Base-by-base conservation (phyloP, 2,113 vertebrate genomes). In the Amblyopsis rosae region DNA sequence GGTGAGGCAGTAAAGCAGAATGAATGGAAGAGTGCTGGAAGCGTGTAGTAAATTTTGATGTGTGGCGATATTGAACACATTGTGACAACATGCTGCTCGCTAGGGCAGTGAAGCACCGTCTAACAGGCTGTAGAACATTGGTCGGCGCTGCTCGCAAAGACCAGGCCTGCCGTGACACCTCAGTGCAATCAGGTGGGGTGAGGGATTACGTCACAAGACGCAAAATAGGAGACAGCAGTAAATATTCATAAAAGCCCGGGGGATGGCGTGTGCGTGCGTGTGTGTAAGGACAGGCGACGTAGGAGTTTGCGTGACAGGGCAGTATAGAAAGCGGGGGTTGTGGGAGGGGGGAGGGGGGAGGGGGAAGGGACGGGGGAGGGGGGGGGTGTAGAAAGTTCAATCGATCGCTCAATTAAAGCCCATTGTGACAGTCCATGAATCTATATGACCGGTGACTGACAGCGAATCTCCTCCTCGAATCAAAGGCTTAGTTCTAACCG, bases 1-100 rank as follows among this genome's bases (percentile, higher is more conserved):
- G 65, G 82, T 65, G 51, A 50, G 57, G 84, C 80, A 72, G 90
- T 92, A 90, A 92, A 92, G 78, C 51, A 90, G 78, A 92, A 90
- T 92, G 88, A 88, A 87, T 89, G 77, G 86, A 88, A 86, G 35
- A 86, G 86, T 81, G 87, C 88, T 84, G 77, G 79, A 76, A 87
- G 83, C 79, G 77, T 41, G 84, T 82, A 78, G 82, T 91, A 91
- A 90, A 91, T 89, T 87, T 82, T 89, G 87, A 90, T 86, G 84
- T 65, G 86, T 84, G 81, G 87, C 77, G 86, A 89, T 90, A 88
- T 88, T 84, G 90, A 89, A 86, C 87, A 88, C 86, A 85, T 81
- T 88, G 89, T 91, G 88, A 90, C 88, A 90, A 88, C 89, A 83
- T 70, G 70, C 81, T 72, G 86, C 86, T 82, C 41, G 76, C 83